Conservation (phyloP, 2,113 vertebrate species). For the Dolichallabes microphthalmus region DNA sequence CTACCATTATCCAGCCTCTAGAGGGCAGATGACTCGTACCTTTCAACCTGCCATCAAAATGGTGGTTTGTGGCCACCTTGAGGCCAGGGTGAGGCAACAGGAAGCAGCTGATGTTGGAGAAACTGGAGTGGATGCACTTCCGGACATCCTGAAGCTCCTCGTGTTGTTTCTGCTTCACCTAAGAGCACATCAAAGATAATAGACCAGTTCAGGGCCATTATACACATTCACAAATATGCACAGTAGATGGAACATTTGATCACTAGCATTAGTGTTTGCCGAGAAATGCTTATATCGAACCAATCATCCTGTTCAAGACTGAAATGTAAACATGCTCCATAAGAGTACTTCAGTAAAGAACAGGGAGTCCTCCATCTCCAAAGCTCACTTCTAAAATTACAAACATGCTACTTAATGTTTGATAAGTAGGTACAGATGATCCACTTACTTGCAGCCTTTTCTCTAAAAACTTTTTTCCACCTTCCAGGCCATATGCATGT, state of each 20-base stretch:
- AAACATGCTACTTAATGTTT: background rate
- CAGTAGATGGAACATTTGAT: background rate
- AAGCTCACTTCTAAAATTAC: background rate
- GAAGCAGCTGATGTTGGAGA: conserved; percentile 83
- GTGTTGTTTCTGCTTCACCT: conserved; percentile 87
- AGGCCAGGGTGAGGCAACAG: conserved; percentile 87
- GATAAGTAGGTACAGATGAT: background rate
- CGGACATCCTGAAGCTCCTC: conserved; percentile 89
- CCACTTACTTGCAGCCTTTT: conserved; percentile 79
- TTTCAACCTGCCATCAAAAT: conserved; percentile 80
- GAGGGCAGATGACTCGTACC: conserved; percentile 52
- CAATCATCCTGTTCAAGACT: background rate
- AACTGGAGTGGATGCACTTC: conserved; percentile 88
- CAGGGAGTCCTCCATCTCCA: background rate
- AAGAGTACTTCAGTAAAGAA: background rate
- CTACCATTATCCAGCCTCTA: background rate
- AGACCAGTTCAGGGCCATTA: background rate
- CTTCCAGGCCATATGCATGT: conserved; percentile 79
- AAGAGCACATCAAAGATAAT: background rate
- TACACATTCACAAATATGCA: background rate
- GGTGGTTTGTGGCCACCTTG: conserved; percentile 84
- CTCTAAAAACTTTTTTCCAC: conserved; percentile 79
- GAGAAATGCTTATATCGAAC: background rate
- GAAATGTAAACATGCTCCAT: background rate
- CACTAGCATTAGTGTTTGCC: background rate